Evolutionary conservation across 2,888 invertebrate genomes (phyloP), one percentile per base, ranked within the genome.

Genomic region (Dicycla oo): DNA sequence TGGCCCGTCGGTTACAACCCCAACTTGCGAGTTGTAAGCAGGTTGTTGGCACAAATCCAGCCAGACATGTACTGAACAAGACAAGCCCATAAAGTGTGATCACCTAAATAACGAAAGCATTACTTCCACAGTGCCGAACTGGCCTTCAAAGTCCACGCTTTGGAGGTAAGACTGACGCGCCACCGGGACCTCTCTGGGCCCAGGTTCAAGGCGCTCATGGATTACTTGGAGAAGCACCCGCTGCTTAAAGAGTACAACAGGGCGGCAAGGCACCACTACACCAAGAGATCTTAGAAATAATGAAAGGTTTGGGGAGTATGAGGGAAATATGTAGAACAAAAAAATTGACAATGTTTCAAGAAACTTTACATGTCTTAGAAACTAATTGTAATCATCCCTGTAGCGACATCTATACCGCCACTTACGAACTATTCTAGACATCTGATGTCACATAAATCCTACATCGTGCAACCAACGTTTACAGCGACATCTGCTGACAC

Each of bases 101-200:
- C 40, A 47, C 20, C 1, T 13, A 4, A 40, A 40, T 26, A 45
- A 62, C 26, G 1, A 61, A 38, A 26, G 4, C 1, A 7, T 66
- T 62, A 8, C 34, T 73, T 69, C 34, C 1, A 18, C 89, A 96
- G 96, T 75, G 96, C 95, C 18, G 94, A 95, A 62, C 84, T 96
- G 61, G 90, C 94, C 0, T 96, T 96, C 90, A 88, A 91, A 87
- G 95, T 97, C 61, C 97, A 97, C 71, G 94, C 97, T 0, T 87
- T 97, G 47, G 97, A 97, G 80, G 96, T 97, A 18, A 94, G 97
- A 38, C 89, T 98, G 75, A 94, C 96, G 2, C 94, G 97, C 3
- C 97, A 97, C 86, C 94, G 94, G 71, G 97, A 97, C 63, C 92
- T 97, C 23, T 97, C 97, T 0, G 95, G 94, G 1, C 91, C 93